These are phyloP conservation scores for Branchellion lobata DNA, from an alignment of 2,888 invertebrate genomes.

Conservation along the genomic window DNA sequence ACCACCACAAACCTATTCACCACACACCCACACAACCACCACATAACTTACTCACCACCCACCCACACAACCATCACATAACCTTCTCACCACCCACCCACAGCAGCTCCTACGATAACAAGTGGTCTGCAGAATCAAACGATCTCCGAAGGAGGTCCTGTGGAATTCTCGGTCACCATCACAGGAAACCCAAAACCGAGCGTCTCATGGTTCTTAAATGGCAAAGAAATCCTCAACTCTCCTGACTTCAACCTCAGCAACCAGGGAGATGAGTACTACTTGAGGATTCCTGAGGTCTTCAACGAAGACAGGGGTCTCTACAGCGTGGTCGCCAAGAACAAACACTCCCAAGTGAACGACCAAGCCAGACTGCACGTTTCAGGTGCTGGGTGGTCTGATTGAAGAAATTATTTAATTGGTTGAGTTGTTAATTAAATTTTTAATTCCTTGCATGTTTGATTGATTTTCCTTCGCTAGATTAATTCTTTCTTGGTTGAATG, in stretches of 20 bases:
- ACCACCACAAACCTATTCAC: too few species aligned
- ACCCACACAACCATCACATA: too few species aligned
- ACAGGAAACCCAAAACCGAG: constrained; percentile 58
- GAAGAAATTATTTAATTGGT: neutral
- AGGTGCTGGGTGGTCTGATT: constrained; percentile 53
- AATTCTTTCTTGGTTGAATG: too few species aligned
- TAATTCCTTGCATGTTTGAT: neutral
- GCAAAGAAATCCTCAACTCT: constrained; percentile 62
- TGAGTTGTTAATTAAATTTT: neutral
- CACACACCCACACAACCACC: too few species aligned
- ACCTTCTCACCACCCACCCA: too few species aligned
- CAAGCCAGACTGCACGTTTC: constrained; percentile 75
- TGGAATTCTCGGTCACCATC: constrained; percentile 58
- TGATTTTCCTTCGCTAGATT: neutral
- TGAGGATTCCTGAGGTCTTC: constrained; percentile 71
- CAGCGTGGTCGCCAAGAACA: constrained; percentile 60
- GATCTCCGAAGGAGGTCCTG: constrained; percentile 63
- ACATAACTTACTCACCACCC: too few species aligned
- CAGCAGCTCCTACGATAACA: constrained; percentile 78
- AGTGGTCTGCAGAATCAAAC: constrained; percentile 75
- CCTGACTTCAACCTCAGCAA: constrained; percentile 60
- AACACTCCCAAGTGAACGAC: constrained; percentile 66
- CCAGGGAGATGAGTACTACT: constrained; percentile 69
- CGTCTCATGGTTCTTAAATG: constrained; percentile 61
- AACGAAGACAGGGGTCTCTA: constrained; percentile 63